A percentile compares a stretch with the other conserved stretches of the same genome.
phyloP scores from a whole-genome alignment of 1,140 invertebrate genomes.

The Papilio xuthus region DNA sequence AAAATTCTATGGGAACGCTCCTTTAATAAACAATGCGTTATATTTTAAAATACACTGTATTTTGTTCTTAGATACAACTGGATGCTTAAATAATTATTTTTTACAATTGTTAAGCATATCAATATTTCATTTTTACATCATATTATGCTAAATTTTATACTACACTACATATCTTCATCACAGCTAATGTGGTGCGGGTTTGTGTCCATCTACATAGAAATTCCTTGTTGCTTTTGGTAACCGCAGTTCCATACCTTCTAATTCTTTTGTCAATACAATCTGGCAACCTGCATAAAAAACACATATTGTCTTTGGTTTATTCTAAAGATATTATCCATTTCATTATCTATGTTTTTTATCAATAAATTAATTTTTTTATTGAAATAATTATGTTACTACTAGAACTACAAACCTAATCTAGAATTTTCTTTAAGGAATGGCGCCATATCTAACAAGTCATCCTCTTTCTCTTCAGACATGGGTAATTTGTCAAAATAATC shows the following conservation, averaged over 20 bases:
- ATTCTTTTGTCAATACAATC: constrained; percentile 95
- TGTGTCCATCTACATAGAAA: constrained; percentile 99
- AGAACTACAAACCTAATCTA: constrained; percentile 86
- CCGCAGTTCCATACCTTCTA: constrained; percentile 94
- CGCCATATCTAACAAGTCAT: constrained; percentile 98
- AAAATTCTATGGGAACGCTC: background rate
- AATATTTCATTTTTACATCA: constrained; percentile 34
- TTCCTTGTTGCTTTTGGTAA: constrained; percentile 96
- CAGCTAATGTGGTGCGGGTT: constrained; percentile 92
- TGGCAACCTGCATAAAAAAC: constrained; percentile 90
- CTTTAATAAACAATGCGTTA: background rate
- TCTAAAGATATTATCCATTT: background rate
- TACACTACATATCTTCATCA: background rate
- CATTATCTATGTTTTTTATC: background rate
- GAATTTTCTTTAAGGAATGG: constrained; percentile 98
- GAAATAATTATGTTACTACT: background rate
- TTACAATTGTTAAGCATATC: constrained; percentile 15
- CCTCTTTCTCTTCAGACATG: constrained; percentile 93
- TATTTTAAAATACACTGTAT: constrained; percentile 10
- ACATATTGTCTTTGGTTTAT: constrained; percentile 13
- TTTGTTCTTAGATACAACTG: constrained; percentile 14
- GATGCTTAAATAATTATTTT: constrained; percentile 11
- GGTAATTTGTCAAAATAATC: constrained; percentile 90
- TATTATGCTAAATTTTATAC: constrained; percentile 4
- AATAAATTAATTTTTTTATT: background rate